These are phyloP conservation scores for Crocidura indochinensis DNA, from an alignment of 2,797 vertebrate species.

Conservation along the genomic window DNA sequence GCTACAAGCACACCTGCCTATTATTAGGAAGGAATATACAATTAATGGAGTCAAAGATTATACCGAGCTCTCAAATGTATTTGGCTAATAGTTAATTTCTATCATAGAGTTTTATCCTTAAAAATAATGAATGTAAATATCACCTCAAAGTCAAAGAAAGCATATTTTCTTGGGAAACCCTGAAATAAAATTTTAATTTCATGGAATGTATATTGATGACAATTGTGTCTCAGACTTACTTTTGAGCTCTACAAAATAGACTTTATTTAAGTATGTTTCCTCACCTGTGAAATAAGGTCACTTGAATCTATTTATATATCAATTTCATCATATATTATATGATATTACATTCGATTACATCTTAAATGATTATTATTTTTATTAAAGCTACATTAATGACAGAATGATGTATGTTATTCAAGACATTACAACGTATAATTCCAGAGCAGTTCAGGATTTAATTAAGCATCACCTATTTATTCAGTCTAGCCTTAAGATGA, in stretches of 20 bases:
- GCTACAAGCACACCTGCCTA: background rate
- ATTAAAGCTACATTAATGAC: no score
- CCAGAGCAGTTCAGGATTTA: no score
- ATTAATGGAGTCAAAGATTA: background rate
- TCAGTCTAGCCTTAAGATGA: no score
- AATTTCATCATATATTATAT: background rate
- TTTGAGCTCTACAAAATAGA: accelerated
- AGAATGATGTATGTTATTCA: no score
- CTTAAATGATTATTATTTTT: no score
- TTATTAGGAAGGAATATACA: background rate
- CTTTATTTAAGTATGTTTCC: background rate
- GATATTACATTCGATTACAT: no score
- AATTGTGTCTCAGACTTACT: background rate
- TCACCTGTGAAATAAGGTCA: background rate
- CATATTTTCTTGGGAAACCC: background rate
- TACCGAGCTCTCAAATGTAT: background rate
- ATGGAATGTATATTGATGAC: no score
- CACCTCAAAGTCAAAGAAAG: background rate
- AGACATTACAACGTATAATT: no score
- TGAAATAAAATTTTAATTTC: background rate
- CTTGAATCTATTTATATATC: background rate
- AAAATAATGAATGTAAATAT: slow-evolving; percentile 32
- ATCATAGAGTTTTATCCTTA: background rate
- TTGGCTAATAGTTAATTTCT: slow-evolving; percentile 14
- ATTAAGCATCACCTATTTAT: no score